phyloP scores from a whole-genome alignment of 2,888 invertebrate species.

The Metalampra italica region DNA sequence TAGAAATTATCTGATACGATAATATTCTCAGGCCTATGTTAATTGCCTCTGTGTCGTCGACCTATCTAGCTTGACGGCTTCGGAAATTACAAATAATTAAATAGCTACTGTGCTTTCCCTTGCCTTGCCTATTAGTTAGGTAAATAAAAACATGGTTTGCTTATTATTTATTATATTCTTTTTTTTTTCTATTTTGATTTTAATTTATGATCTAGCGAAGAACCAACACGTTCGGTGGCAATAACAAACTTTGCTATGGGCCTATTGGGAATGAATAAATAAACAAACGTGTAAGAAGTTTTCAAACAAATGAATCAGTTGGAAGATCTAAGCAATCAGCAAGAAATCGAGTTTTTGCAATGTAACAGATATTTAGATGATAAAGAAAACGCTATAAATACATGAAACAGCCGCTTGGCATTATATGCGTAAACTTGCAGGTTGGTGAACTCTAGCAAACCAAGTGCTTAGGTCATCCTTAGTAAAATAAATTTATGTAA shows the following conservation, averaged over 20 bases:
- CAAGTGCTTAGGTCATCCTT: conserved; percentile 1
- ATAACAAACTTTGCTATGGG: background rate
- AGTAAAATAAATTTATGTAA: too few species aligned
- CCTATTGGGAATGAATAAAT: background rate
- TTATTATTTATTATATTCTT: background rate
- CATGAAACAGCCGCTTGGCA: conserved; percentile 7
- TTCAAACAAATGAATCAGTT: conserved; percentile 2
- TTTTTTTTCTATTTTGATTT: background rate
- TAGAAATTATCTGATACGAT: conserved; percentile 7
- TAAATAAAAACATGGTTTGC: too few species aligned
- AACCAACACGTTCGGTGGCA: background rate
- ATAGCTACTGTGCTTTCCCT: too few species aligned
- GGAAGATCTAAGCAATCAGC: conserved; percentile 4
- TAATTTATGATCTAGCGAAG: background rate
- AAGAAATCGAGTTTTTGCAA: background rate
- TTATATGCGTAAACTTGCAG: conserved; percentile 5
- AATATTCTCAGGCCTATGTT: background rate
- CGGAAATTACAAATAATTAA: background rate
- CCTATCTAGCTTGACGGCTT: background rate
- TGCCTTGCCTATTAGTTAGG: too few species aligned
- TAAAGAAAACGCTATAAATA: conserved; percentile 3
- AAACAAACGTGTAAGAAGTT: background rate
- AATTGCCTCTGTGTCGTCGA: background rate
- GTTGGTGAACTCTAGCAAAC: conserved; percentile 11
- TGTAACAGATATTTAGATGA: conserved; percentile 4